Evolutionary conservation across 2,113 vertebrate species (phyloP).

Genomic region (Rhodinocichla rosea): DNA sequence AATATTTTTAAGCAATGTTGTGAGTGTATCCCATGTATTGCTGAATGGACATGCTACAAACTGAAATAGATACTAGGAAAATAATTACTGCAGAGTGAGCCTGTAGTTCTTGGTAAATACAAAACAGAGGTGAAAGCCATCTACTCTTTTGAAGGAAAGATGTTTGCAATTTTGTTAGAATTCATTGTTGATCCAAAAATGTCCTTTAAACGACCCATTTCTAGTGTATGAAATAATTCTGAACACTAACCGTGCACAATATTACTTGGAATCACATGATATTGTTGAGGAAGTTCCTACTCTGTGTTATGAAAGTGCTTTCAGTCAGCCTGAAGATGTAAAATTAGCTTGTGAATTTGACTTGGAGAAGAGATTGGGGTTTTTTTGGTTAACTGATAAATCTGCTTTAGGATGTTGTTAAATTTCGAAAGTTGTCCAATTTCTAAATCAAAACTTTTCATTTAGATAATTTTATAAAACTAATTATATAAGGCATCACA

Average conservation of each 20-base stretch:
- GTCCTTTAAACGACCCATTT: background rate
- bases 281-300: background rate
- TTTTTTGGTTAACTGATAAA: background rate
- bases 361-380: background rate
- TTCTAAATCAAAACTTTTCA: background rate
- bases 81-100: background rate
- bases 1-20: background rate
- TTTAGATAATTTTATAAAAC: background rate
- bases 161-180: background rate
- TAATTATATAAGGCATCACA: background rate
- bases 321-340: background rate
- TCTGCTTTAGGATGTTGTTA: background rate
- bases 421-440: background rate
- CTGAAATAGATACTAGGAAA: background rate
- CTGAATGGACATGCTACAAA: background rate
- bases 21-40: background rate
- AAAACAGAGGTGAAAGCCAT: background rate
- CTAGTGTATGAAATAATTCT: background rate
- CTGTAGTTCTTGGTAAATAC: background rate
- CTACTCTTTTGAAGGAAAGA: background rate
- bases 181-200: background rate
- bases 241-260: background rate
- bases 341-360: background rate
- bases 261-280: background rate
- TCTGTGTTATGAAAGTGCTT: background rate